Evolutionary conservation across 2,113 vertebrate species (phyloP).

Genomic region (Microtus richardsoni): DNA sequence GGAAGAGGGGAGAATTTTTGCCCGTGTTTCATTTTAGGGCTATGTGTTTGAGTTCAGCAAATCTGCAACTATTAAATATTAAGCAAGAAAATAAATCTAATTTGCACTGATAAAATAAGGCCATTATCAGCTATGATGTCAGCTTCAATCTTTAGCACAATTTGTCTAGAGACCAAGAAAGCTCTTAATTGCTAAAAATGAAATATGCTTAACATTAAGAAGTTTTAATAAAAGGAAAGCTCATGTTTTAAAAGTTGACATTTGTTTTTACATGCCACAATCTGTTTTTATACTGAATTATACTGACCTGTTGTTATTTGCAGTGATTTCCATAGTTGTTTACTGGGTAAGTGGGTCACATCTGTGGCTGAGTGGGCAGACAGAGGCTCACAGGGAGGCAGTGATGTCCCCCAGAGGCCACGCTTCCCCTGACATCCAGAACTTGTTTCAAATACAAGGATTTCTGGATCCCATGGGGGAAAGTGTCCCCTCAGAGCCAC

Average conservation of each 20-base stretch:
- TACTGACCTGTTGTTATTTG: not conserved
- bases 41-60: not conserved
- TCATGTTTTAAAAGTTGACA: not conserved
- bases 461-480: not conserved
- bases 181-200: not conserved
- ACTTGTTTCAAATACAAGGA: not conserved
- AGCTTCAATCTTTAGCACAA: not conserved
- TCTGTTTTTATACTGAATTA: not conserved
- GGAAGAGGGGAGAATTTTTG: not conserved
- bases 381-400: too few species aligned
- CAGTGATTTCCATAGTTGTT: not conserved
- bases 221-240: conserved; percentile 19
- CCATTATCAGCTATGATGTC: not conserved
- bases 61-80: not conserved
- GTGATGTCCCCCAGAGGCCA: not conserved
- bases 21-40: not conserved
- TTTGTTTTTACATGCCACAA: not conserved
- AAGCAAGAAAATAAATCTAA: not conserved
- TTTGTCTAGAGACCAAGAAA: not conserved
- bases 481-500: not conserved
- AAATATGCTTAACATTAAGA: not conserved
- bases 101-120: conserved; percentile 7
- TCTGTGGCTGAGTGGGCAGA: not conserved
- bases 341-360: accelerated
- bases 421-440: not conserved